Conservation (phyloP, 2,888 invertebrate genomes). For the Bibio marci region DNA sequence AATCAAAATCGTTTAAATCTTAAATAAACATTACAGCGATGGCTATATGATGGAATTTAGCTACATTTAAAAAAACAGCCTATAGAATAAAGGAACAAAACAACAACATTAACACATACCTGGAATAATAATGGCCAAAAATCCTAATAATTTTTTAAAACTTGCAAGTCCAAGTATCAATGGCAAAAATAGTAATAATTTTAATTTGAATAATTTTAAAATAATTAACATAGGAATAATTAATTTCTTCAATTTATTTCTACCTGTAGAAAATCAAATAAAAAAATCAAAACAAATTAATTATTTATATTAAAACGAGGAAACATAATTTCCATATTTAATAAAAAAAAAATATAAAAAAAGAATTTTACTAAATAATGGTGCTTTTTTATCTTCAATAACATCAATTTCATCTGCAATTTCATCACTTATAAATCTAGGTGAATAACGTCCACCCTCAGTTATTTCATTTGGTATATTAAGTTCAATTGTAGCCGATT, state of each 20-base stretch:
- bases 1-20: too few species aligned
- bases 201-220: conserved; percentile 68
- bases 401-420: conserved; percentile 69
- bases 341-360: conserved; percentile 3
- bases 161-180: conserved; percentile 68
- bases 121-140: conserved; percentile 62
- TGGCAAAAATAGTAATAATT: conserved; percentile 63
- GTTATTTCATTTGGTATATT: conserved; percentile 59
- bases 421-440: conserved; percentile 59
- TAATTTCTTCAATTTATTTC: conserved; percentile 63
- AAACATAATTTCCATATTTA: background rate
- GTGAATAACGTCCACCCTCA: conserved; percentile 54
- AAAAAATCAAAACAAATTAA: conserved; percentile 11
- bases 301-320: conserved; percentile 2
- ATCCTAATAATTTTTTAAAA: conserved; percentile 67
- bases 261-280: conserved; percentile 34
- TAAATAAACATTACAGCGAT: too few species aligned
- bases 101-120: too few species aligned
- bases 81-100: too few species aligned
- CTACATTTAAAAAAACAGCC: too few species aligned
- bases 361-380: conserved; percentile 53
- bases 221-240: conserved; percentile 68
- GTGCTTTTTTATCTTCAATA: conserved; percentile 65
- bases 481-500: conserved; percentile 61
- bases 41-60: too few species aligned